Evolutionary conservation across 1,140 invertebrate genomes (phyloP).

Genomic region (Protaetia brevitarsis): DNA sequence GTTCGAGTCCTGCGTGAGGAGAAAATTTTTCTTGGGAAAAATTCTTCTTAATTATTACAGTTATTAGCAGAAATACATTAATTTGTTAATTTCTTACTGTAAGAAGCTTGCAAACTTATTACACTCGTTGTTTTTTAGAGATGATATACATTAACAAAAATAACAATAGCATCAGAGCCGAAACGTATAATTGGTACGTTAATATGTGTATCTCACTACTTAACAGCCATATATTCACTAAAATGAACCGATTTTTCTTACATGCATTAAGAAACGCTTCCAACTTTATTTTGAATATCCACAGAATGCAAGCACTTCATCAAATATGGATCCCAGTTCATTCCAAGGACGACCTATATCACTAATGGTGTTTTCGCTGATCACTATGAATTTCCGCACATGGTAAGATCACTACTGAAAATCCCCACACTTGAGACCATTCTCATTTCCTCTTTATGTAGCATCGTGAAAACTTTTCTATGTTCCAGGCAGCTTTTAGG

Average conservation of each 20-base stretch:
- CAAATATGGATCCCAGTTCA: background rate
- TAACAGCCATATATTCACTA: background rate
- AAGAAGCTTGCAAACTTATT: no score
- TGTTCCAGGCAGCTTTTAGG: slow-evolving; percentile 16
- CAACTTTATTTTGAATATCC: background rate
- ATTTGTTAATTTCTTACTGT: no score
- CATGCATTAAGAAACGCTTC: no score
- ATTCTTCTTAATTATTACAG: no score
- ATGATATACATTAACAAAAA: no score
- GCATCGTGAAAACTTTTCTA: background rate
- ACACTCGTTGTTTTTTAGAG: no score
- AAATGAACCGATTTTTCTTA: background rate
- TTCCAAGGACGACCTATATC: slow-evolving; percentile 9
- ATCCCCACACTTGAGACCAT: background rate
- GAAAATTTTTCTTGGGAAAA: no score
- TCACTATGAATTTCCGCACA: slow-evolving; percentile 5
- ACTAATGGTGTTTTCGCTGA: background rate
- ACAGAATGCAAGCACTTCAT: background rate
- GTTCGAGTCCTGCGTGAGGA: no score
- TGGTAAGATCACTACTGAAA: background rate
- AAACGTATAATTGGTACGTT: background rate
- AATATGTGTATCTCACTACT: background rate
- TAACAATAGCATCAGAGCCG: no score
- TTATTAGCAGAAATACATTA: no score
- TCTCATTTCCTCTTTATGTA: background rate